phyloP scores from a whole-genome alignment of 2,888 invertebrate genomes.

The Euphydryas editha region DNA sequence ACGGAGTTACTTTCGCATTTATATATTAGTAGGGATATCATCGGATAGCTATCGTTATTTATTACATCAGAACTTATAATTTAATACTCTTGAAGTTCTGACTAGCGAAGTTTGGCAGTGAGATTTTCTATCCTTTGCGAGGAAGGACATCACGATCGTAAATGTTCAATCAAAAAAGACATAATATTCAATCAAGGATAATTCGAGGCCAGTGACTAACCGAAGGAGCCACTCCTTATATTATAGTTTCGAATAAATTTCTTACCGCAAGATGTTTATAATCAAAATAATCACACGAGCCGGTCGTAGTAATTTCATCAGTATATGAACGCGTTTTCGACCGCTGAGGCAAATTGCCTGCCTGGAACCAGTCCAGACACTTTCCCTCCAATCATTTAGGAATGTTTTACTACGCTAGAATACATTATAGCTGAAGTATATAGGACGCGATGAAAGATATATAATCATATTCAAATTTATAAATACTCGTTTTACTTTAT shows the following conservation, averaged over 20 bases:
- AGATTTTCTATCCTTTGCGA: no score
- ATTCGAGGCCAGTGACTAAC: no score
- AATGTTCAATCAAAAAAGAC: no score
- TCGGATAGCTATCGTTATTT: no score
- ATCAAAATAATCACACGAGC: neutral
- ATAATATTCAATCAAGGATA: no score
- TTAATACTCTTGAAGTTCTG: no score
- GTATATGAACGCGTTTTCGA: constrained; percentile 9
- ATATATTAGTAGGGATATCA: no score
- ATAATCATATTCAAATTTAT: neutral
- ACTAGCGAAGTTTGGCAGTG: no score
- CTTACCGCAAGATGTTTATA: neutral
- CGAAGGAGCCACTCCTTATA: no score
- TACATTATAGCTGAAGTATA: neutral
- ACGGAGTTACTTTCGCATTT: no score
- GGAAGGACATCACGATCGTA: no score
- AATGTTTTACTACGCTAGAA: constrained; percentile 32
- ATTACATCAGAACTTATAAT: no score
- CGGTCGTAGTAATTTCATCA: neutral
- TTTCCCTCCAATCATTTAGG: constrained; percentile 33
- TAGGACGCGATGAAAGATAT: neutral
- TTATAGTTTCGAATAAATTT: neutral
- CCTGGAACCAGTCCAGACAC: constrained; percentile 26
- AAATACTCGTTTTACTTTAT: neutral
- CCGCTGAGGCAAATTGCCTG: constrained; percentile 30